A percentile compares a stretch with the other conserved stretches of the same genome.
phyloP scores from a whole-genome alignment of 1,140 invertebrate species.

The Drosophila carrolli region DNA sequence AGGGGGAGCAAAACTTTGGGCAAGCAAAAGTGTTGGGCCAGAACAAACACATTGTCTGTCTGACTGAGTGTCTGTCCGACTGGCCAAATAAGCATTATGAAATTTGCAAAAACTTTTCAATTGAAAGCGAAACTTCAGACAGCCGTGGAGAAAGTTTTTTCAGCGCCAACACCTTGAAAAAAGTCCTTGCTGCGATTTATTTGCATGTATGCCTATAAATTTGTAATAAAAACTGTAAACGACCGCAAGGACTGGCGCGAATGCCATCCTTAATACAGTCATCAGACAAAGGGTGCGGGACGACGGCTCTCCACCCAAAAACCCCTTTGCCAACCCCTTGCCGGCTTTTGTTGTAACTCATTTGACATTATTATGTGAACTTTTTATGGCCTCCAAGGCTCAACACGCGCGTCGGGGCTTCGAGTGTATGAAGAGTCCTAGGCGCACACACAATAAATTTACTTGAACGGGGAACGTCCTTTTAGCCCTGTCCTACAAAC shows the following conservation, averaged over 20 bases:
- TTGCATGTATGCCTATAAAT: constrained; percentile 83
- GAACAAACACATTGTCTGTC: constrained; percentile 49
- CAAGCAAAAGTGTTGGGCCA: constrained; percentile 67
- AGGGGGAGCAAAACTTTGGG: constrained; percentile 46
- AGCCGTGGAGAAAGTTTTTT: constrained; percentile 35
- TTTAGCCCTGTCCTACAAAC: constrained; percentile 4
- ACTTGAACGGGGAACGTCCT: constrained; percentile 43
- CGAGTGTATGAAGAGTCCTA: constrained; percentile 47
- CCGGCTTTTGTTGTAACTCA: constrained; percentile 78
- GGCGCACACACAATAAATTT: constrained; percentile 76
- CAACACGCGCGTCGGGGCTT: constrained; percentile 49
- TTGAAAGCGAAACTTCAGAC: constrained; percentile 57
- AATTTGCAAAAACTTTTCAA: constrained; percentile 71
- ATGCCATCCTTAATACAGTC: constrained; percentile 72
- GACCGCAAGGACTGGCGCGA: constrained; percentile 64
- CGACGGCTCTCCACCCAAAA: not conserved
- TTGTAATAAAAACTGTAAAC: constrained; percentile 82
- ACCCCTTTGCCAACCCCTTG: constrained; percentile 9
- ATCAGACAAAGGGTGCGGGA: constrained; percentile 54
- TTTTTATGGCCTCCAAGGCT: constrained; percentile 79
- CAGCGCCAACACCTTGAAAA: constrained; percentile 1
- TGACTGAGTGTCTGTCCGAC: constrained; percentile 6
- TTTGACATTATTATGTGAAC: constrained; percentile 84
- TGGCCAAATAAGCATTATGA: constrained; percentile 78
- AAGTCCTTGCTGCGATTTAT: constrained; percentile 67